Base-by-base conservation (phyloP, 2,113 vertebrate genomes). In the Pampusana beccarii region DNA sequence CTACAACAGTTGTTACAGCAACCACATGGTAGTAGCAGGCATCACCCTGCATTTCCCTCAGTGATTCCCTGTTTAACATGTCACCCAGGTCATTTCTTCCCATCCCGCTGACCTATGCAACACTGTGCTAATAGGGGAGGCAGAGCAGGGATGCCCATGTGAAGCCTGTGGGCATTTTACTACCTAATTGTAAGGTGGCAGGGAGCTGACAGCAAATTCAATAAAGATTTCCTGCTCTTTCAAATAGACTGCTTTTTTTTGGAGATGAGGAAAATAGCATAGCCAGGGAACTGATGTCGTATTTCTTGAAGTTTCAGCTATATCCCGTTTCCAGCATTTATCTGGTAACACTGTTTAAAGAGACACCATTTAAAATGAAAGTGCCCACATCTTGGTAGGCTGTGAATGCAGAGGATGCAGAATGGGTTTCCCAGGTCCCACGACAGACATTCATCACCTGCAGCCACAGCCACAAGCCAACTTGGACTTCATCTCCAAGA, bases 361-460 rank as follows among this genome's bases (percentile, higher is more conserved):
- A 69, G 38, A 56, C 17, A 50, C 14, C 7, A 48, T 61, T 61
- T 31, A 48, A 53, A 78, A 34, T 50, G 25, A 28, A 66, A 74
- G 53, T 23, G n/a, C 54, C 23, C 14, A 16, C 25, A 5, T 62
- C 56, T 42, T 9, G n/a, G 25, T n/a, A 48, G 54, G 31, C 46
- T 73, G 60, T 21, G 46, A 40, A 73, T 31, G 40, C 9, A 56
- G 54, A 62, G 34, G 34, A 24, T 56, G 40, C 46, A 69, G 40
- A 29, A 69, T 2, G 2, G 21, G 12, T 16, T 86, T 80, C 54
- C 29, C 20, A 61, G 24, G 5, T 19, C 54, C 61, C 38, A 34
- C 0, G 1, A 28, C 16, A n/a, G 16, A 33, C 31, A 53, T 23
- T 2, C 44, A 18, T 28, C 5, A 0, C 19, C 11, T 61, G 24